Percentiles rank a stretch among this genome's conserved stretches.
These are phyloP conservation scores for Drusus annulatus DNA, from an alignment of 1,140 invertebrate species.

Conservation along the genomic window DNA sequence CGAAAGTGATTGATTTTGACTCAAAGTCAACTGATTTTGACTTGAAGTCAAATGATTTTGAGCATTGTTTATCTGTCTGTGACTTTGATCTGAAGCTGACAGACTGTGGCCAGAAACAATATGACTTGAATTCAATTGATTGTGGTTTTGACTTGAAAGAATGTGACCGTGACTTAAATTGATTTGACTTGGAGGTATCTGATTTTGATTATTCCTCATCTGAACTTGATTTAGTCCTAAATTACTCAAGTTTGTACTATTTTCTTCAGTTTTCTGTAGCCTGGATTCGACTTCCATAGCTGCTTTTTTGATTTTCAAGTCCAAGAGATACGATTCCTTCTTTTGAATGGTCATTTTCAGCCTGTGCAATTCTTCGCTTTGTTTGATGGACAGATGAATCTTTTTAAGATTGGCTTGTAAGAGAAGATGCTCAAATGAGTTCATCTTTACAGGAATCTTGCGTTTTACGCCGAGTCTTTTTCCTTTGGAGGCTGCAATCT, in stretches of 20 bases:
- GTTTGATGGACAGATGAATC: background rate
- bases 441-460: conserved; percentile 3
- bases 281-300: background rate
- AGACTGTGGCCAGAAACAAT: too few species aligned
- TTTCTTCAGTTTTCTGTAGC: background rate
- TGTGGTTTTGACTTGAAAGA: too few species aligned
- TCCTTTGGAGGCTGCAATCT: background rate
- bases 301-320: conserved; percentile 14
- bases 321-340: conserved; percentile 9
- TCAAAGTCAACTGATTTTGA: too few species aligned
- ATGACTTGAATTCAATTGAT: too few species aligned
- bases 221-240: background rate
- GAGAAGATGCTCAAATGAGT: conserved; percentile 8
- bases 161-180: too few species aligned
- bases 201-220: too few species aligned
- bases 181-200: too few species aligned
- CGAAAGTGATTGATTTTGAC: too few species aligned
- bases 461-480: background rate
- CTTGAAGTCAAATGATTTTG: too few species aligned
- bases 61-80: too few species aligned
- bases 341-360: conserved; percentile 6
- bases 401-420: conserved; percentile 19
- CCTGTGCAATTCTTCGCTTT: conserved; percentile 3
- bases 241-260: too few species aligned
- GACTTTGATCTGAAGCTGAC: too few species aligned